These are phyloP conservation scores for Crossocerus cetratus DNA, from an alignment of 2,888 invertebrate species.

Conservation along the genomic window DNA sequence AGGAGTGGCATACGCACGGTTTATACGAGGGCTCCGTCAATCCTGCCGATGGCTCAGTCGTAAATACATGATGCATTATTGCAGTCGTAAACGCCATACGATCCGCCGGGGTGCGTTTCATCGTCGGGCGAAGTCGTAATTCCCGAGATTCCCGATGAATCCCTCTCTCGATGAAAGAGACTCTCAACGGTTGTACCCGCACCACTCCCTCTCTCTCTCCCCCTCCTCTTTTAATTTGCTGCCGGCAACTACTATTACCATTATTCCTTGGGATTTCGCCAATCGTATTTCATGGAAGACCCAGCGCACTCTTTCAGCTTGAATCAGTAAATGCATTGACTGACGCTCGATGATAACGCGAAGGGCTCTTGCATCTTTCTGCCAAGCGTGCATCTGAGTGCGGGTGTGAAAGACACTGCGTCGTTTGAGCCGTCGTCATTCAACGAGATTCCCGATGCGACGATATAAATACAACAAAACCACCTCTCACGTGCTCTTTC, in stretches of 20 bases:
- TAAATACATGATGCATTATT: constrained; percentile 38
- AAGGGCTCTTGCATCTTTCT: constrained; percentile 17
- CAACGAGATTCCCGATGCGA: constrained; percentile 36
- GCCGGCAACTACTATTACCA: not conserved
- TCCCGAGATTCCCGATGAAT: constrained; percentile 37
- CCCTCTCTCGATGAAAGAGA: constrained; percentile 29
- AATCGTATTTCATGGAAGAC: no score
- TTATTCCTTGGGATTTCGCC: no score
- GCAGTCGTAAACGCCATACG: constrained; percentile 40
- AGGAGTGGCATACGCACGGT: not conserved
- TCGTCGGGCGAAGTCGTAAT: constrained; percentile 29
- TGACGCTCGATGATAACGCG: constrained; percentile 1
- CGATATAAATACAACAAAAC: constrained; percentile 50
- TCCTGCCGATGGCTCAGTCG: constrained; percentile 22
- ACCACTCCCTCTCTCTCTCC: no score
- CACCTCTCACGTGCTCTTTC: constrained; percentile 9
- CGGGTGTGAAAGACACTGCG: not conserved
- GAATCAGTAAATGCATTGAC: not conserved
- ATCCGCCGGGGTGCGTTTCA: constrained; percentile 38
- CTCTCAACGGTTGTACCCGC: constrained; percentile 33
- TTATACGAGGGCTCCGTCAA: constrained; percentile 5
- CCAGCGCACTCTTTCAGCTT: no score
- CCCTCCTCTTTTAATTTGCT: no score
- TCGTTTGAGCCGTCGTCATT: constrained; percentile 42
- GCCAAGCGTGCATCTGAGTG: no score